phyloP scores from a whole-genome alignment of 2,797 vertebrate genomes.

The Lepus townsendii region DNA sequence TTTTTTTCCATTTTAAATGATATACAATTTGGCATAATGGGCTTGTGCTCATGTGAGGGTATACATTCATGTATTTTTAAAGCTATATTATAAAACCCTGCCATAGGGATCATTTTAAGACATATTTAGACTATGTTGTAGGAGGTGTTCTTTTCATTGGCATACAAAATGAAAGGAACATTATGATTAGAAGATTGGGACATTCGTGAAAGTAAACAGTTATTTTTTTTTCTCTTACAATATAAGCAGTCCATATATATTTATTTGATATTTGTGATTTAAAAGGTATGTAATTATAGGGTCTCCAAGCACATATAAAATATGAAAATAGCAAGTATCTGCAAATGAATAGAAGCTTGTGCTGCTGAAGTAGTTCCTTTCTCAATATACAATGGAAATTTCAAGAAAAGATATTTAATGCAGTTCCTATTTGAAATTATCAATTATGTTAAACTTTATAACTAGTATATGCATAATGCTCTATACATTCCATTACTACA shows the following conservation, averaged over 20 bases:
- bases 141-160: conserved; percentile 44
- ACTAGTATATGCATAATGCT: not conserved
- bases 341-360: conserved; percentile 14
- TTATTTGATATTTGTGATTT: conserved; percentile 57
- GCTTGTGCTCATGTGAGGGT: conserved; percentile 69
- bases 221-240: conserved; percentile 60
- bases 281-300: conserved; percentile 17
- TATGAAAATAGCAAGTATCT: conserved; percentile 27
- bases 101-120: conserved; percentile 48
- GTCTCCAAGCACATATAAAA: conserved; percentile 20
- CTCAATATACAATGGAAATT: not conserved
- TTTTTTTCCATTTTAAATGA: conserved; percentile 85
- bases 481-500: not conserved
- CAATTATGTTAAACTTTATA: conserved; percentile 21
- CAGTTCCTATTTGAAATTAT: not conserved
- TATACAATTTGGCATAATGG: conserved; percentile 82
- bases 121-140: conserved; percentile 69
- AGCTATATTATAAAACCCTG: conserved; percentile 65
- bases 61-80: conserved; percentile 78
- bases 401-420: not conserved
- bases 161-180: conserved; percentile 52
- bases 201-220: conserved; percentile 66
- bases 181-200: conserved; percentile 50
- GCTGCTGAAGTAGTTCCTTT: conserved; percentile 18
- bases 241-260: conserved; percentile 41